Conservation (phyloP, 2,888 invertebrate species). For the Calephelis perditalis region DNA sequence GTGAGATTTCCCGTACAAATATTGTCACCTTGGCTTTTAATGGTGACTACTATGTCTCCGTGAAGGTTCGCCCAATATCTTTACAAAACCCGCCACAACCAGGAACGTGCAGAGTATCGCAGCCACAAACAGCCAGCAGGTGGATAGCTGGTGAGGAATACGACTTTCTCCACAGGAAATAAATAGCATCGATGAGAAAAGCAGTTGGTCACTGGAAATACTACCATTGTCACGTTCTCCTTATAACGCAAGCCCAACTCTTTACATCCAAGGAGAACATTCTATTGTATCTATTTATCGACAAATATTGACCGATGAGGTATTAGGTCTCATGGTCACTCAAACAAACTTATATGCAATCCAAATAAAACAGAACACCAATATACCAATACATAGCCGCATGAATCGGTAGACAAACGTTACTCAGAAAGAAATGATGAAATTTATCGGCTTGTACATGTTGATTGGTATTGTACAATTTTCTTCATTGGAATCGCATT, state of each 20-base stretch:
- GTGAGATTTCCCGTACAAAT: conserved; percentile 15
- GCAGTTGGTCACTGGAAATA: conserved; percentile 7
- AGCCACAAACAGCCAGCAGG: conserved; percentile 15
- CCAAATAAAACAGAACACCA: conserved; percentile 24
- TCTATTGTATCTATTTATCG: conserved; percentile 28
- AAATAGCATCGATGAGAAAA: background rate
- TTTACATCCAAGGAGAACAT: conserved; percentile 25
- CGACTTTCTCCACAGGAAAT: conserved; percentile 15
- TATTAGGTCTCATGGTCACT: conserved; percentile 24
- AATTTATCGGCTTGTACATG: conserved; percentile 26
- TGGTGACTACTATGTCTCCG: background rate
- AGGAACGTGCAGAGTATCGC: conserved; percentile 13
- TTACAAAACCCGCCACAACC: conserved; percentile 11
- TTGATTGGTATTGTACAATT: conserved; percentile 26
- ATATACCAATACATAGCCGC: conserved; percentile 18
- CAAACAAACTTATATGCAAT: conserved; percentile 25
- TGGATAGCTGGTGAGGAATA: conserved; percentile 15
- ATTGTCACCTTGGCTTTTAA: conserved; percentile 3
- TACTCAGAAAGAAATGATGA: conserved; percentile 24
- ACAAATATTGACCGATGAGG: conserved; percentile 23
- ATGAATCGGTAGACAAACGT: conserved; percentile 23
- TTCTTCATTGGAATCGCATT: conserved; percentile 27
- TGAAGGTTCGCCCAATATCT: conserved; percentile 6
- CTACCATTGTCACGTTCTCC: conserved; percentile 16
- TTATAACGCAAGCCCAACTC: conserved; percentile 18